Evolutionary conservation across 2,888 invertebrate genomes (phyloP), one percentile per base, ranked within the genome.

Genomic region (Tachina fera): DNA sequence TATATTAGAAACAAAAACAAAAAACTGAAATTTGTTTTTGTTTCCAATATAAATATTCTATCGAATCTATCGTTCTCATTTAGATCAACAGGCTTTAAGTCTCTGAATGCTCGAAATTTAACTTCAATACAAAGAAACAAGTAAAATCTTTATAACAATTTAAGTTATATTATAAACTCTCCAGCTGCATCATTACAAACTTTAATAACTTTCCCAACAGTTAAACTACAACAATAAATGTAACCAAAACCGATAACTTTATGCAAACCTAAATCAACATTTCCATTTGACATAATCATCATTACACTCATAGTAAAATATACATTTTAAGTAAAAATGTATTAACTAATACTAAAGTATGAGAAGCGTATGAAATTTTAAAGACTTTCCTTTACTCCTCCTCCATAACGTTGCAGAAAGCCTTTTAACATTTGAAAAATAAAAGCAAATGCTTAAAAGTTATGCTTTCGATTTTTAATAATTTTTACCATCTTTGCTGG

Each of bases 401-500:
- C 0, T 22, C 16, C 6, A n/a, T n/a, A n/a, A n/a, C 9, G 31
- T 22, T 19, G 67, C 56, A 56, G 67, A 87, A 72, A 79, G 68
- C 58, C n/a, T n/a, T 39, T 11, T 31, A 16, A 51, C 10, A 9
- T 47, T 47, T 3, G 14, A 31, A 22, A 19, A 8, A 11, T 0
- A n/a, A 8, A 1, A 41, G 3, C n/a, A 39, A 1, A 41, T 45
- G 65, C 14, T 65, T 41, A 9, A 14, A 61, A 49, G 47, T 51
- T 10, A 63, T 43, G 65, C 83, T 76, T 81, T 76, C 71, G 76
- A 67, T 72, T 86, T 89, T 91, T 91, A 90, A 89, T 89, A 91
- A 91, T 91, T 91, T 90, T 91, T 91, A 91, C 91, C 91, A 91
- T 91, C 91, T 91, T 91, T 91, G 90, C 89, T 90, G 88, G 89